Evolutionary conservation across 2,113 vertebrate genomes (phyloP), one percentile per base, ranked within the genome.

Genomic region (Ceyx melanurus): DNA sequence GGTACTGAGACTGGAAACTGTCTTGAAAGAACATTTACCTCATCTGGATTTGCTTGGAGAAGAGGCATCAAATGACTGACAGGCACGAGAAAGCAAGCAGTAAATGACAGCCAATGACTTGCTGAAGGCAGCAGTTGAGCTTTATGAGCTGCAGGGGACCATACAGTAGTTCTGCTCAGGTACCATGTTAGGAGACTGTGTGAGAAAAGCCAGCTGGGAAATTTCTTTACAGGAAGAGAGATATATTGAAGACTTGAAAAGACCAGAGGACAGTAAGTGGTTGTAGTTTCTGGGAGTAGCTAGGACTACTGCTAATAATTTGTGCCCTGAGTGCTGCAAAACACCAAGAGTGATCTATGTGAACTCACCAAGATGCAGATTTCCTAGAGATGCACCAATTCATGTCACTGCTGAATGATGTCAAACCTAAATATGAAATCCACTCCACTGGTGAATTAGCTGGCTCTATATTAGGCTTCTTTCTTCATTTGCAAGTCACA

Each of bases 401-500:
- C 74, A 23, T 10, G 26, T 29, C 48, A 40, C 4, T 75, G 40
- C 35, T 71, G 65, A 64, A 75, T 5, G 6, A 35, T 5, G 57
- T 12, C 73, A 77, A 58, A 83, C 16, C n/a, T 73, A 40, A 71
- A 65, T 7, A 17, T 65, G 71, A 77, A 60, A 88, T 35, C 22
- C 57, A 29, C 31, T n/a, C 78, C 56, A 18, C 50, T 37, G 58
- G 21, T 31, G 80, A 57, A 29, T 10, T 45, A 77, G 50, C 42
- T 15, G 7, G 11, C 46, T 86, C 33, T 37, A 3, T 16, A 42
- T 53, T 37, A 1, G 1, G 56, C 43, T 92, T 79, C 81, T 82
- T 89, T 84, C 74, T 61, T 89, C 71, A 72, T 35, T 79, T 84
- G 58, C 78, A 72, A 89, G 71, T 60, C 84, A 92, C 54, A 93